phyloP scores from a whole-genome alignment of 2,113 vertebrate species.

The Microcebus tavaratra region DNA sequence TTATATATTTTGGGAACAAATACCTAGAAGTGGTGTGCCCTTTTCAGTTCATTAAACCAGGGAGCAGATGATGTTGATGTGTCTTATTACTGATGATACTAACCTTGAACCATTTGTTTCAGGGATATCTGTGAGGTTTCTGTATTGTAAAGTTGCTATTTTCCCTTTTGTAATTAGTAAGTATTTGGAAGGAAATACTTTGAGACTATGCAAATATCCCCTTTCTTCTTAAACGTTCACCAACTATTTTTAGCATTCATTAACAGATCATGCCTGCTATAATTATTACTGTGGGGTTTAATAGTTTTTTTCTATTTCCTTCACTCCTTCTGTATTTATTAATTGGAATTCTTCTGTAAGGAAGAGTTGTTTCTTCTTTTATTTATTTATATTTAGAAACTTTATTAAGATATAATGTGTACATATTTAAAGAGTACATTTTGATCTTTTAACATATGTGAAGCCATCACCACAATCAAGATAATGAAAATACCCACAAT shows the following conservation, averaged over 20 bases:
- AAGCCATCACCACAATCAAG: background rate
- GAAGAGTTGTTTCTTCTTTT: background rate
- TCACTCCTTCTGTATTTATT: background rate
- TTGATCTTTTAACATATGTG: conserved; percentile 24
- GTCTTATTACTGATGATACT: background rate
- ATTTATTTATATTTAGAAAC: background rate
- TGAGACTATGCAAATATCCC: background rate
- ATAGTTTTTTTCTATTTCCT: background rate
- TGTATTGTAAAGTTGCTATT: background rate
- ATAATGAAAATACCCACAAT: background rate
- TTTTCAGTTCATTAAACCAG: background rate
- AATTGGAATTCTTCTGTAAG: background rate
- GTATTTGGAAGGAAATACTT: conserved; percentile 27
- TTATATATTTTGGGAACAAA: background rate
- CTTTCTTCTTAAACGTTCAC: background rate
- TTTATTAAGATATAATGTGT: conserved; percentile 25
- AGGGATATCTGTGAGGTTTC: background rate
- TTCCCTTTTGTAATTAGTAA: background rate
- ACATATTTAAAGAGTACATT: background rate
- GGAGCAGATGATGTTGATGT: background rate
- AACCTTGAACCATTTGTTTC: background rate
- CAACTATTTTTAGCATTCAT: background rate
- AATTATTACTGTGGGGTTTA: background rate
- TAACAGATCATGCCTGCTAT: background rate
- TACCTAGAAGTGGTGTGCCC: background rate